Evolutionary conservation across 2,888 invertebrate species (phyloP), one percentile per base, ranked within the genome.

Genomic region (Troides helena): DNA sequence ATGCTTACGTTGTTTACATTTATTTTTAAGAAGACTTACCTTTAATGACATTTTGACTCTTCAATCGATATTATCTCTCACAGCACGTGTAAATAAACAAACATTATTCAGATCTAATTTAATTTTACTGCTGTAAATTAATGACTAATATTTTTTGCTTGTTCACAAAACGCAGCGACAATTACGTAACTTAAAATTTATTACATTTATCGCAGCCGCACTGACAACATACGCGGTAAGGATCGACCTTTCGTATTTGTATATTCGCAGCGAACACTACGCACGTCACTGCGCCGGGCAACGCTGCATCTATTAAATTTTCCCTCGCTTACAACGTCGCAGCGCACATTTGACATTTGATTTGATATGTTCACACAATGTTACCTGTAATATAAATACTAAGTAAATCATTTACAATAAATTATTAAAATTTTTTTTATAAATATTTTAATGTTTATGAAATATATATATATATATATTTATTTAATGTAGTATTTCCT

Each of bases 31-130:
- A 62, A 6, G 53, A 67, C 88, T 84, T 75, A 89, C 89, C 88
- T 89, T 89, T 72, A 89, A 72, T 67, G 89, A 89, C 89, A 89
- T 89, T 77, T 74, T 85, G 74, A 74, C 75, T 80, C 70, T 63
- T 73, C 72, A 81, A 80, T 85, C 78, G 80, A 84, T 86, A 81
- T 83, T 79, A 76, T 78, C 7, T 74, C 74, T 78, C 76, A 78
- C 78, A 78, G 72, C 74, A 81, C 78, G 80, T 80, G 78, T 76
- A 80, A 72, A 77, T 75, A 79, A 83, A 80, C 80, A 83, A 79
- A 81, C 87, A 87, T 87, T 77, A 82, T 85, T 82, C 73, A 73
- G 72, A 74, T 77, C 78, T 77, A 78, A 81, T 75, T 76, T 72
- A 74, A 77, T 78, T 79, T 30, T 72, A 76, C 71, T 75, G 78